Conservation (phyloP, 64 coral and sea anemone species). For the Stylophora pistillata region DNA sequence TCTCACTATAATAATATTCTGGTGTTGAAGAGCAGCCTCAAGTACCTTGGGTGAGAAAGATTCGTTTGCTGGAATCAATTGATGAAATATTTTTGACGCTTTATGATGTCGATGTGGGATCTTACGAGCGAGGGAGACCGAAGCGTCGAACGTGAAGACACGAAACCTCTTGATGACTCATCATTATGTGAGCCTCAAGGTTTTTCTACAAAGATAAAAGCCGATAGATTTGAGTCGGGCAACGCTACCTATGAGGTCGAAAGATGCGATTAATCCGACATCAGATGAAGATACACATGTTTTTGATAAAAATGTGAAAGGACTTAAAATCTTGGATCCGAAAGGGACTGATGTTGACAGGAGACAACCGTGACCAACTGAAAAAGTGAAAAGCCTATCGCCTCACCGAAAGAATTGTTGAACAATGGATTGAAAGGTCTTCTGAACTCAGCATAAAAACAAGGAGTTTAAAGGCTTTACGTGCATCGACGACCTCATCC, state of each 20-base stretch:
- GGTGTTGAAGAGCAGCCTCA: too few species aligned
- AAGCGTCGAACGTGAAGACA: neutral
- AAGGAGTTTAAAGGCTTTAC: neutral
- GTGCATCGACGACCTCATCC: conserved; percentile 36
- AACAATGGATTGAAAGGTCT: conserved; percentile 6
- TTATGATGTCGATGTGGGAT: too few species aligned
- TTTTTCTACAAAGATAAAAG: neutral
- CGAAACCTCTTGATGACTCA: neutral
- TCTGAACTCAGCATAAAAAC: conserved; percentile 5
- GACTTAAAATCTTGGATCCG: neutral
- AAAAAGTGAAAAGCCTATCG: neutral
- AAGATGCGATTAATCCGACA: neutral
- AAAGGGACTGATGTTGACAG: neutral
- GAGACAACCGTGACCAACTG: neutral
- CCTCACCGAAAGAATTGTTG: neutral
- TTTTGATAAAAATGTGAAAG: neutral
- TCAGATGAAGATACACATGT: neutral
- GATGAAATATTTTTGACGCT: too few species aligned
- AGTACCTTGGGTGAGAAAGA: too few species aligned
- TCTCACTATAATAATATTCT: too few species aligned
- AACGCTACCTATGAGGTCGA: neutral
- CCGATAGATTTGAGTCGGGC: too few species aligned
- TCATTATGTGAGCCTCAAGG: neutral
- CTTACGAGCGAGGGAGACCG: neutral
- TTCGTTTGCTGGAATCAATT: too few species aligned